Evolutionary conservation across 2,113 vertebrate species (phyloP).

Genomic region (Sebastes schlegelii): DNA sequence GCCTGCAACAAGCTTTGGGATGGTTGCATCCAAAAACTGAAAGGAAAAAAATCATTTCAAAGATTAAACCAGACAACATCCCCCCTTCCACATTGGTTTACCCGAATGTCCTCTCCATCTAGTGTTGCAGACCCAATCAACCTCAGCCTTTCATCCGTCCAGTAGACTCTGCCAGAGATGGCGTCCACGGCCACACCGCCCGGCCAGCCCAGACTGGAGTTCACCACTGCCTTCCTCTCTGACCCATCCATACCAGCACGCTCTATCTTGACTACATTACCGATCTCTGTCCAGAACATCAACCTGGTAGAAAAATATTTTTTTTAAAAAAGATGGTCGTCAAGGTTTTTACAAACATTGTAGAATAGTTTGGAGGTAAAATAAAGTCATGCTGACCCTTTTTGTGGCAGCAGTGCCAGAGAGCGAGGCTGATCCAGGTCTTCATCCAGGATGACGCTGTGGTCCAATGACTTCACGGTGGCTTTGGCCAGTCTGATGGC

Average conservation of each 20-base stretch:
- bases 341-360: not conserved
- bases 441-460: slow-evolving; percentile 85
- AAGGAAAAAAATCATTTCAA: not conserved
- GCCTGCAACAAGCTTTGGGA: not conserved
- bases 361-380: not conserved
- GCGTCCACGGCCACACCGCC: slow-evolving; percentile 89
- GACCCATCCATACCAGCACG: slow-evolving; percentile 92
- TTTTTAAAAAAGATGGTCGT: not conserved
- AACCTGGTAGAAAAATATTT: slow-evolving; percentile 76
- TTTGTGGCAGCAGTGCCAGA: slow-evolving; percentile 87
- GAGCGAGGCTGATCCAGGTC: slow-evolving; percentile 87
- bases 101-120: slow-evolving; percentile 86
- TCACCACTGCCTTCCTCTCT: slow-evolving; percentile 80
- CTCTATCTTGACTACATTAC: slow-evolving; percentile 86
- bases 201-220: slow-evolving; percentile 88
- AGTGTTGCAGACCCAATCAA: slow-evolving; percentile 88
- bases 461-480: slow-evolving; percentile 74
- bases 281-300: slow-evolving; percentile 94
- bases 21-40: not conserved
- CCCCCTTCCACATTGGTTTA: slow-evolving; percentile 47
- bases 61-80: not conserved
- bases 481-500: slow-evolving; percentile 80
- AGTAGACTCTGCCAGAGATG: slow-evolving; percentile 87
- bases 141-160: slow-evolving; percentile 90
- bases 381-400: slow-evolving; percentile 82